Conservation (phyloP, 2,113 vertebrate species). For the Malurus cyaneus region DNA sequence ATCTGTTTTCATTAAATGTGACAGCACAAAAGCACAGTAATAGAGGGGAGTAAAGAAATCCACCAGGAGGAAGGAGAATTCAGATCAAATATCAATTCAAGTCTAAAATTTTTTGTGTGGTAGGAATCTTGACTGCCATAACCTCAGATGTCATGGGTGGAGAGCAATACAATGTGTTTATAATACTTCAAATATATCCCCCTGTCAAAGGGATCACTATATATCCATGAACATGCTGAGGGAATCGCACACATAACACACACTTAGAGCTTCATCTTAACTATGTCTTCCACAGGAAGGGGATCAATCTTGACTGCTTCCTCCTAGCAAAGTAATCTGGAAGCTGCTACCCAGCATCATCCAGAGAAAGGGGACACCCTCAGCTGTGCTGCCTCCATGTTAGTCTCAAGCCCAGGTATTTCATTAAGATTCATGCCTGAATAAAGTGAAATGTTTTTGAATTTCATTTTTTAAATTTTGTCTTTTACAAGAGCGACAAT, state of each 20-base stretch:
- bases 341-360: neutral
- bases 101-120: neutral
- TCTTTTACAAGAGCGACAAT: too few species aligned
- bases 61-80: neutral
- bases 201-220: neutral
- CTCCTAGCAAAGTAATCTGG: neutral
- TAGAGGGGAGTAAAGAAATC: neutral
- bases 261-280: neutral
- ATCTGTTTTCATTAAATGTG: neutral
- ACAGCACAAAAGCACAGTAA: neutral
- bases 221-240: neutral
- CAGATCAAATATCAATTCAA: neutral
- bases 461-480: neutral
- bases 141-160: neutral
- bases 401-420: neutral
- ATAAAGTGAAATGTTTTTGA: neutral
- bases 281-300: neutral
- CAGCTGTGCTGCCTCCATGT: neutral
- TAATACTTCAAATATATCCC: neutral
- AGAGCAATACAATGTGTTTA: neutral
- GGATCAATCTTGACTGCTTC: fast-evolving
- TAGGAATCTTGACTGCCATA: neutral
- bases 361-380: neutral
- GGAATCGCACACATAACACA: neutral
- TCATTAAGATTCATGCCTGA: neutral